These are phyloP conservation scores for Drosophila borborema DNA, from an alignment of 2,888 invertebrate species.

Conservation along the genomic window DNA sequence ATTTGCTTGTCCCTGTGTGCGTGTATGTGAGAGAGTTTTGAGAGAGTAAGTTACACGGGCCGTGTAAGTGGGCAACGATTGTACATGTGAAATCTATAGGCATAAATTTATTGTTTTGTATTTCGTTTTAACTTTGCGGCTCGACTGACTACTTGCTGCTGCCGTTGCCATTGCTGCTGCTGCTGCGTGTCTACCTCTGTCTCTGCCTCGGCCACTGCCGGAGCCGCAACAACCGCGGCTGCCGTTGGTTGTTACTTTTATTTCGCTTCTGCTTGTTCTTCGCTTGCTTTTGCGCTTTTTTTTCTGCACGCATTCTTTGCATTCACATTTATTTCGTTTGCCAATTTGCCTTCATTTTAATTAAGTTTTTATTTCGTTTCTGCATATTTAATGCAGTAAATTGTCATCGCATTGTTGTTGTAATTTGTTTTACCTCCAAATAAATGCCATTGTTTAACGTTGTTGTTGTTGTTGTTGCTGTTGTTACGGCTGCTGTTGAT, in stretches of 20 bases:
- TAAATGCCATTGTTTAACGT: constrained; percentile 79
- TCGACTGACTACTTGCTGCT: constrained; percentile 36
- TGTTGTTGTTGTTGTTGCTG: constrained; percentile 50
- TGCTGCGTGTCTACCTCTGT: constrained; percentile 7
- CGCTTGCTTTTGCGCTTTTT: constrained; percentile 31
- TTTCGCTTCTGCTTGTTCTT: constrained; percentile 48
- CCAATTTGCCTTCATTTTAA: constrained; percentile 56
- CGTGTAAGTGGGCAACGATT: constrained; percentile 64
- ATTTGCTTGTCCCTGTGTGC: constrained; percentile 20
- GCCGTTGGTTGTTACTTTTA: constrained; percentile 53
- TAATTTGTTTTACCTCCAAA: constrained; percentile 74
- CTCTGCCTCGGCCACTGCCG: constrained; percentile 10
- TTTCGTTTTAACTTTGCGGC: constrained; percentile 52
- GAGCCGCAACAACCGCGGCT: neutral
- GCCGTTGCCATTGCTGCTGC: constrained; percentile 2
- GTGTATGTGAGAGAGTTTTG: constrained; percentile 32
- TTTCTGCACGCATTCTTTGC: constrained; percentile 63
- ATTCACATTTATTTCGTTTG: constrained; percentile 46
- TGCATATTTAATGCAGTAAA: constrained; percentile 54
- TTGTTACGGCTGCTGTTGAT: constrained; percentile 70
- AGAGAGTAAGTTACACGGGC: constrained; percentile 57
- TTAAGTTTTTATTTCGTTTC: constrained; percentile 45
- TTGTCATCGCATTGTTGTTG: constrained; percentile 51
- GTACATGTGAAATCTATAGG: constrained; percentile 76
- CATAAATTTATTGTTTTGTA: constrained; percentile 80